Conservation (phyloP, 2,888 invertebrate species). For the Amiota communis region DNA sequence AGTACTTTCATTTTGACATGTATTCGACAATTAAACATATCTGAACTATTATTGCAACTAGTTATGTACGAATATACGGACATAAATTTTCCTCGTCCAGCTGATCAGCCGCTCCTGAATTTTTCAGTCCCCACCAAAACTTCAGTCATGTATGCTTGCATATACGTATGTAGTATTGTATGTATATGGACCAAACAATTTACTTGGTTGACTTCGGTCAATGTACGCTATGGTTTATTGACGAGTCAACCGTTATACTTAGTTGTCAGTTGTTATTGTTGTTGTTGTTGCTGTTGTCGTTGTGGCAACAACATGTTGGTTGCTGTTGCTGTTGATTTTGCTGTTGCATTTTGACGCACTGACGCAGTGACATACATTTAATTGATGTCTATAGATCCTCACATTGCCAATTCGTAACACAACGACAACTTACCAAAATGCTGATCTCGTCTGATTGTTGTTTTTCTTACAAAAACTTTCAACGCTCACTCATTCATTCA, state of each 20-base stretch:
- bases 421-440: constrained; percentile 6
- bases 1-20: no score
- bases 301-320: neutral
- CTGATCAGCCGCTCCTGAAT: neutral
- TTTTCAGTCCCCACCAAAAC: neutral
- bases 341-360: constrained; percentile 22
- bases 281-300: constrained; percentile 9
- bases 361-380: constrained; percentile 59
- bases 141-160: neutral
- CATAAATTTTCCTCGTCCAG: no score
- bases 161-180: neutral
- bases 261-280: constrained; percentile 4
- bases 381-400: constrained; percentile 46
- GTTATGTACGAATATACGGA: no score
- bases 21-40: no score
- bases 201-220: constrained; percentile 23
- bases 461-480: constrained; percentile 34
- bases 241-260: neutral
- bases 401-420: constrained; percentile 7
- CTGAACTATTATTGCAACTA: no score
- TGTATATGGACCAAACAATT: constrained; percentile 20
- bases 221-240: constrained; percentile 27
- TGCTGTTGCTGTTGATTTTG: neutral
- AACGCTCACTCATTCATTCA: constrained; percentile 35
- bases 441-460: constrained; percentile 48